These are phyloP conservation scores for Dromiciops gliroides DNA, from an alignment of 2,113 vertebrate species.

Conservation along the genomic window DNA sequence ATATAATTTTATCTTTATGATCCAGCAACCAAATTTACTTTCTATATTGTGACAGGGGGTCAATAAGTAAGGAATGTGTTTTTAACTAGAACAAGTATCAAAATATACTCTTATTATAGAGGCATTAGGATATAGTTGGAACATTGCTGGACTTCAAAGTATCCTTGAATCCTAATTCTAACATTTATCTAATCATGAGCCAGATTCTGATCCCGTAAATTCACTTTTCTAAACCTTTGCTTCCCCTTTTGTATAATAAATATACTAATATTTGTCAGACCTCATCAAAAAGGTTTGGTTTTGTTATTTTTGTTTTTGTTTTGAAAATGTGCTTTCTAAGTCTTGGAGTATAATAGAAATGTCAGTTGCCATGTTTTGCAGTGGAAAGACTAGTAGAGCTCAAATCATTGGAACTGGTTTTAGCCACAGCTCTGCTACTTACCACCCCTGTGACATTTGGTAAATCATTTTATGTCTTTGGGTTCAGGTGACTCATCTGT, in stretches of 20 bases:
- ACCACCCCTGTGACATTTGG: neutral
- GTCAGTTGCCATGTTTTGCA: neutral
- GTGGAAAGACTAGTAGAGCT: neutral
- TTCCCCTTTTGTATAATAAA: neutral
- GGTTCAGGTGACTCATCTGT: neutral
- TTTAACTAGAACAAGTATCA: neutral
- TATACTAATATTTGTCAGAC: too few relatives aligned
- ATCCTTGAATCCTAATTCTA: neutral
- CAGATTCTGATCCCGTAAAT: neutral
- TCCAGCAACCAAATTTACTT: neutral
- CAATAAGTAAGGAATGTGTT: neutral
- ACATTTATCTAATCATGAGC: neutral
- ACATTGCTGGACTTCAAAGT: neutral
- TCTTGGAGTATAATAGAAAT: neutral
- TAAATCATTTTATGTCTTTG: neutral
- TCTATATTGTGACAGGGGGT: neutral
- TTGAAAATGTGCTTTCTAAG: neutral
- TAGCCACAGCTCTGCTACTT: neutral
- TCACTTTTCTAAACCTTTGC: neutral
- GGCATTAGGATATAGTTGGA: neutral
- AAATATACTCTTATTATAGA: neutral
- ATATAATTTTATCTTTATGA: conserved; percentile 25
- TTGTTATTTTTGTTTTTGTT: neutral
- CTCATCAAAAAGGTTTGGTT: neutral
- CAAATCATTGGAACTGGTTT: neutral